phyloP scores from a whole-genome alignment of 2,113 vertebrate species.

The Struthidea cinerea region DNA sequence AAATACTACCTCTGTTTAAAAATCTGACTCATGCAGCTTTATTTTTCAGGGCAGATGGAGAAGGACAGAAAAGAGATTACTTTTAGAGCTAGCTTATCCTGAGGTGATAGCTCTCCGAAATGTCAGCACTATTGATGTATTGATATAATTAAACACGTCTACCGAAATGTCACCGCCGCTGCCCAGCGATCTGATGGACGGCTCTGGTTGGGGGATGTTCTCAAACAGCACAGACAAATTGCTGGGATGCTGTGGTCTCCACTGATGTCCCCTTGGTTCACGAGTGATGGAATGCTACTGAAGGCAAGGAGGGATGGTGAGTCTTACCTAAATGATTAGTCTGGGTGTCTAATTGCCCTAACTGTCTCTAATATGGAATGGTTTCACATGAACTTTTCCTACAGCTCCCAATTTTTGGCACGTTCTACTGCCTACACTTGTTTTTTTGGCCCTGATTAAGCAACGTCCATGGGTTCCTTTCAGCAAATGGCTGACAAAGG shows the following conservation, averaged over 20 bases:
- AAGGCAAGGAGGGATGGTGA: not conserved
- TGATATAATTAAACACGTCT: conserved; percentile 37
- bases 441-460: not conserved
- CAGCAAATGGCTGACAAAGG: not conserved
- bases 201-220: not conserved
- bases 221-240: not conserved
- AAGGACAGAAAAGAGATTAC: conserved; percentile 52
- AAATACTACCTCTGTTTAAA: conserved; percentile 14
- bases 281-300: not conserved
- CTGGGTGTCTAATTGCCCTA: not conserved
- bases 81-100: conserved; percentile 49
- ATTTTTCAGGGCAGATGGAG: conserved; percentile 30
- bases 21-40: conserved; percentile 16
- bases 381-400: not conserved
- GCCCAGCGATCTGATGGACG: not conserved
- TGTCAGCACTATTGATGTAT: conserved; percentile 46
- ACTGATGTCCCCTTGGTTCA: not conserved
- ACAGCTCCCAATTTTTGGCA: not conserved
- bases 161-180: conserved; percentile 6
- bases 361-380: not conserved
- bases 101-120: conserved; percentile 40
- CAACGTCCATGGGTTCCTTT: not conserved
- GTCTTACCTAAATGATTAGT: not conserved
- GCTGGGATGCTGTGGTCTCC: not conserved
- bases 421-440: not conserved